Conservation (phyloP, 1,140 invertebrate species). For the Sinella curviseta region DNA sequence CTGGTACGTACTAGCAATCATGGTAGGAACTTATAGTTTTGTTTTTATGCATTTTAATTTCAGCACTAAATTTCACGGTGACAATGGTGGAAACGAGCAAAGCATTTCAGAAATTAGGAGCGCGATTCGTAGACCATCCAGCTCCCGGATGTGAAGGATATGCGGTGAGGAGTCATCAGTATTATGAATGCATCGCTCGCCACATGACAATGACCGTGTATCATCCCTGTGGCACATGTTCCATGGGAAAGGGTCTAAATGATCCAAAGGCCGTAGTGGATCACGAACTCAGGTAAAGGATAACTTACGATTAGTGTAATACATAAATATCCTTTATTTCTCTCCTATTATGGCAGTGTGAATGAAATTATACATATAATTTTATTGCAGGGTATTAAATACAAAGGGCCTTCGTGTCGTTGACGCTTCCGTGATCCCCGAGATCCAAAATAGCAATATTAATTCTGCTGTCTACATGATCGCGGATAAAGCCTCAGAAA, state of each 20-base stretch:
- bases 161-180: constrained; percentile 72
- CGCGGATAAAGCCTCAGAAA: neutral
- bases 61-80: neutral
- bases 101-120: neutral
- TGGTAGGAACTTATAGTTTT: neutral
- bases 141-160: constrained; percentile 76
- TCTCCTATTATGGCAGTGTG: neutral
- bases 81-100: neutral
- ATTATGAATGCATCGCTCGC: constrained; percentile 80
- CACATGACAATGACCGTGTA: constrained; percentile 86
- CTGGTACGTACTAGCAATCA: neutral
- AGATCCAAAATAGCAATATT: constrained; percentile 50
- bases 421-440: constrained; percentile 53
- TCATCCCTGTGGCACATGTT: constrained; percentile 61
- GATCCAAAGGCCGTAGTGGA: too few relatives aligned
- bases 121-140: constrained; percentile 56
- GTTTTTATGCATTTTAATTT: neutral
- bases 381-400: neutral
- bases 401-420: constrained; percentile 49
- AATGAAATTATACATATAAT: neutral
- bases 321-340: too few relatives aligned
- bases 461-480: neutral
- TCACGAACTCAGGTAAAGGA: constrained; percentile 61
- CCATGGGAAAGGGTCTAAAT: constrained; percentile 66
- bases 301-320: constrained; percentile 39